Evolutionary conservation across 2,888 invertebrate species (phyloP).

Genomic region (Watsonalla binaria): DNA sequence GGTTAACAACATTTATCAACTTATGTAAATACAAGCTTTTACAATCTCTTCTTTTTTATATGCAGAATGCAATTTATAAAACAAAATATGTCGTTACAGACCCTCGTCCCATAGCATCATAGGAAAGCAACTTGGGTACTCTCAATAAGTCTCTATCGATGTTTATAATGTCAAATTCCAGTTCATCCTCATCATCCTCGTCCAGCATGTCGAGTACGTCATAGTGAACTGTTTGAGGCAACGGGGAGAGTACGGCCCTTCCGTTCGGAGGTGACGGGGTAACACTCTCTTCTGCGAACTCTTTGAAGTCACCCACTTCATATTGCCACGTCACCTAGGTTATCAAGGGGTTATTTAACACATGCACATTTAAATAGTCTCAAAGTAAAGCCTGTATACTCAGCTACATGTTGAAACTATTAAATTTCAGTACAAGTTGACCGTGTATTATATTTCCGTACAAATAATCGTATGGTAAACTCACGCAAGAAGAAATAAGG

Average conservation of each 20-base stretch:
- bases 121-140: constrained; percentile 44
- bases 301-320: constrained; percentile 32
- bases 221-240: constrained; percentile 15
- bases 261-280: background rate
- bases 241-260: background rate
- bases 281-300: constrained; percentile 9
- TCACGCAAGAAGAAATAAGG: too few relatives aligned
- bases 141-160: constrained; percentile 50
- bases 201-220: constrained; percentile 40
- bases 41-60: too few relatives aligned
- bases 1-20: too few relatives aligned
- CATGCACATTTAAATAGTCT: background rate
- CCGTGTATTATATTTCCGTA: too few relatives aligned
- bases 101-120: constrained; percentile 26
- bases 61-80: background rate
- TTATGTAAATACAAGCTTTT: too few relatives aligned
- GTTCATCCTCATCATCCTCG: constrained; percentile 72
- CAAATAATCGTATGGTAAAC: too few relatives aligned
- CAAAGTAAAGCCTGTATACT: too few relatives aligned
- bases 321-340: constrained; percentile 42
- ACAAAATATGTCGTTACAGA: constrained; percentile 11
- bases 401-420: too few relatives aligned
- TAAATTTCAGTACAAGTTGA: too few relatives aligned
- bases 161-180: constrained; percentile 70
- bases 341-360: too few relatives aligned